Base-by-base conservation (phyloP, 2,113 vertebrate species). In the Spea bombifrons region DNA sequence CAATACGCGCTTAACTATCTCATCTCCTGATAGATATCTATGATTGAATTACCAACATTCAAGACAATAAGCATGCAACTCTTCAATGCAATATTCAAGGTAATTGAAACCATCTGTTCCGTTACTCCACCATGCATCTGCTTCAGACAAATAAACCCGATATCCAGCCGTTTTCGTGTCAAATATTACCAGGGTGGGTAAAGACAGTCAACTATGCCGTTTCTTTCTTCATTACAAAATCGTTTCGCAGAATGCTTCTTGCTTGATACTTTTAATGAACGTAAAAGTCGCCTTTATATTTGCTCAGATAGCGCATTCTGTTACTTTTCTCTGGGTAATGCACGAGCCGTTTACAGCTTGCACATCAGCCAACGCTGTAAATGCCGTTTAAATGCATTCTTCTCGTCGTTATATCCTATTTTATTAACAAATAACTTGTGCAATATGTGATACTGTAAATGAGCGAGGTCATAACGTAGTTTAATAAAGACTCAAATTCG, bases 131-230 rank as follows among this genome's bases (percentile, higher is more conserved):
- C 69, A 53, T 71, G 50, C 69, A 71, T 71, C 69, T 71, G 69
- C 49, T 71, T 71, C n/a, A 71, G 69, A 71, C 69, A 71, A 71
- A 71, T 71, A 55, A 71, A 71, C 49, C 7, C 43, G 69, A 71
- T 71, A 71, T 71, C 69, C 69, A 71, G 50, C 48, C 52, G 69
- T 71, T 16, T 71, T 71, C 53, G 49, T 48, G 16, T 71, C 69
- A 71, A 55, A 71, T 71, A 71, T 71, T 71, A 71, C 69, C 69
- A 71, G 47, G 44, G 67, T 70, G 67, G 67, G 69, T 71, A 71
- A 30, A 52, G 48, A 71, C 49, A 53, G 48, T 71, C 48, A 71
- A 71, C 53, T 52, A 50, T 71, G 15, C 43, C 13, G 16, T 71
- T 17, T 71, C 13, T 70, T 53, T 47, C 67, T 71, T 71, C 9